A percentile compares a stretch with the other conserved stretches of the same genome.
These are phyloP conservation scores for Diabrotica balteata DNA, from an alignment of 2,888 invertebrate species.

Conservation along the genomic window DNA sequence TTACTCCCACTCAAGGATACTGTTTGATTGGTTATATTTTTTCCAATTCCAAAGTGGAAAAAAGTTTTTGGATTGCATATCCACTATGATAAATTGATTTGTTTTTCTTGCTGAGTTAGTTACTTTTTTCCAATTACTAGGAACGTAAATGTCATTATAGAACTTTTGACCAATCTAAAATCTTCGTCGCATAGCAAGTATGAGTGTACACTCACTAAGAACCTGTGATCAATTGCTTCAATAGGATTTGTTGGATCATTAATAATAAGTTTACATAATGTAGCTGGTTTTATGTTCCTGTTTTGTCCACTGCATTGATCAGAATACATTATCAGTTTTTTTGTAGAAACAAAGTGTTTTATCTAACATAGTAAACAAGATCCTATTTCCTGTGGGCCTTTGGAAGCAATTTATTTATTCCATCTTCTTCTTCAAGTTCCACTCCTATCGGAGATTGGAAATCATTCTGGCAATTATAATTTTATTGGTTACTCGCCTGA, in stretches of 20 bases:
- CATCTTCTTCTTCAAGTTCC: no score
- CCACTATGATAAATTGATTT: no score
- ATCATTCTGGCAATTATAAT: no score
- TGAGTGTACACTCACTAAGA: slow-evolving; percentile 1
- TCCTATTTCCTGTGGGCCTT: neutral
- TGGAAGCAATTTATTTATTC: neutral
- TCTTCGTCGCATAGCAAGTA: slow-evolving; percentile 12
- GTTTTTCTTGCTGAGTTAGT: neutral
- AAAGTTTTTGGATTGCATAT: no score
- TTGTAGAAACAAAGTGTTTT: neutral
- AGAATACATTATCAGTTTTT: slow-evolving; percentile 2
- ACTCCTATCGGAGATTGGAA: no score
- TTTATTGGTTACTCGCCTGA: no score
- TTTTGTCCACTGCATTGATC: slow-evolving; percentile 8
- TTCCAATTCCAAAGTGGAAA: no score
- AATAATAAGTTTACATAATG: neutral
- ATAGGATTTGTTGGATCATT: neutral
- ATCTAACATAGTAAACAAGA: neutral
- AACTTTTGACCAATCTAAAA: neutral
- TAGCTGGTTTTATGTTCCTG: slow-evolving; percentile 8
- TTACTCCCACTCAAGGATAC: no score
- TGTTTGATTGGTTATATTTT: no score
- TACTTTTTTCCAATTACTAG: neutral
- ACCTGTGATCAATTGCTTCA: neutral
- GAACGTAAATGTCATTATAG: slow-evolving; percentile 1